A percentile compares a stretch with the other conserved stretches of the same genome.
Evolutionary conservation across 2,888 invertebrate species (phyloP).

Genomic region (Andrena chrysosceles): DNA sequence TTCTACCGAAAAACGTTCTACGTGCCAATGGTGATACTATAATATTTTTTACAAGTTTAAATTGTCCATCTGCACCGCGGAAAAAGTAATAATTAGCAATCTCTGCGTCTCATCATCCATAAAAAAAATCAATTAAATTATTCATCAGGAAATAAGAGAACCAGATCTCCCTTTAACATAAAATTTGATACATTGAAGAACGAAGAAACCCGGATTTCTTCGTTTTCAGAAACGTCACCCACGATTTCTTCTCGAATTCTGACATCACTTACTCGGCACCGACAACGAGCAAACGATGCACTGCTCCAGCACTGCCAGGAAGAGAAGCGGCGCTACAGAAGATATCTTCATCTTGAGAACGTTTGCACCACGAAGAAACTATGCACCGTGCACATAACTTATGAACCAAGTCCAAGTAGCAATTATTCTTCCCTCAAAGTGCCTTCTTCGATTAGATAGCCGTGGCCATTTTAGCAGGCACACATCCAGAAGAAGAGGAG

Average conservation of each 20-base stretch:
- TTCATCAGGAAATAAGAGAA: no score
- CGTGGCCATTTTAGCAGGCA: background rate
- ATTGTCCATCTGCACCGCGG: no score
- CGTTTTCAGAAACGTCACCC: no score
- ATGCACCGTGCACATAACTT: constrained; percentile 41
- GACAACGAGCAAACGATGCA: constrained; percentile 17
- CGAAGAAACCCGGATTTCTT: no score
- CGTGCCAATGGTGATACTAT: no score
- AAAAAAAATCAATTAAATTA: no score
- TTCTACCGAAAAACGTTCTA: no score
- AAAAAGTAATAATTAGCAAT: no score
- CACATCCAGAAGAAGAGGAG: background rate
- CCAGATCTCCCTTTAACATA: no score
- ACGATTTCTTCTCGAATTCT: background rate
- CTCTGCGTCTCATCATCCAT: no score
- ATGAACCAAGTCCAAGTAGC: background rate
- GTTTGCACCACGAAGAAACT: background rate
- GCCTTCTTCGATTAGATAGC: background rate
- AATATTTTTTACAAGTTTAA: no score
- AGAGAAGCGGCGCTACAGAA: constrained; percentile 31
- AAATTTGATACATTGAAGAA: no score
- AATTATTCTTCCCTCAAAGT: background rate
- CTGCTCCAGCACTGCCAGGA: constrained; percentile 45
- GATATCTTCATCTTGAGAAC: constrained; percentile 54
- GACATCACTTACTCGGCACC: constrained; percentile 44